A percentile compares a stretch with the other conserved stretches of the same genome.
These are phyloP conservation scores for Tachystola acroxantha DNA, from an alignment of 2,888 invertebrate species.

Conservation along the genomic window DNA sequence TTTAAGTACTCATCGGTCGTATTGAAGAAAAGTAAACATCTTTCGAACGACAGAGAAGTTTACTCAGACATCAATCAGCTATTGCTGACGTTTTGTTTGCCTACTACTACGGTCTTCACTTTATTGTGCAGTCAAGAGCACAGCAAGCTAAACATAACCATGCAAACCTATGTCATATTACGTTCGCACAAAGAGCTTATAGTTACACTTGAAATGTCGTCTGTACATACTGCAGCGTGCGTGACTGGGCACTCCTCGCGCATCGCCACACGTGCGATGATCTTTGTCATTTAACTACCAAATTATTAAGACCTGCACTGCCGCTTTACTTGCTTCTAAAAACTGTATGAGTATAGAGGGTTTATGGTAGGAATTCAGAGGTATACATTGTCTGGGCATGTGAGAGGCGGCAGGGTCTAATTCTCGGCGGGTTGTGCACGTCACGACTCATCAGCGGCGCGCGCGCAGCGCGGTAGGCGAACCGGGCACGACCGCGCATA, in stretches of 20 bases:
- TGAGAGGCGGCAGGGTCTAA: slow-evolving; percentile 42
- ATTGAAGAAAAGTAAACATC: slow-evolving; percentile 1
- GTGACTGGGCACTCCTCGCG: slow-evolving; percentile 48
- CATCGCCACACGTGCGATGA: slow-evolving; percentile 41
- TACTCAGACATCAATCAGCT: slow-evolving; percentile 40
- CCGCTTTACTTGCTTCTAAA: not conserved
- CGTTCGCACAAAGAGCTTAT: too few relatives aligned
- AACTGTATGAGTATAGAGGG: not conserved
- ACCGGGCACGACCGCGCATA: slow-evolving; percentile 59
- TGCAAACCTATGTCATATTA: too few relatives aligned
- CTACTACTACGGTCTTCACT: slow-evolving; percentile 24
- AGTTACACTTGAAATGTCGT: too few relatives aligned
- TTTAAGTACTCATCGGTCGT: not conserved
- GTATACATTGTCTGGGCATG: not conserved
- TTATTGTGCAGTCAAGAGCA: slow-evolving; percentile 26
- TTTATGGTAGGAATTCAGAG: not conserved
- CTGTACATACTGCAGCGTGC: too few relatives aligned
- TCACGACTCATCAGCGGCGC: slow-evolving; percentile 43
- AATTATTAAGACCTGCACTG: slow-evolving; percentile 15
- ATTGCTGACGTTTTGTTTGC: slow-evolving; percentile 26
- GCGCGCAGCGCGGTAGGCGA: slow-evolving; percentile 34
- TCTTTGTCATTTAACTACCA: slow-evolving; percentile 24
- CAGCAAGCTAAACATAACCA: too few relatives aligned
- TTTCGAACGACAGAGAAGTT: slow-evolving; percentile 7
- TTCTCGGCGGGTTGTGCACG: slow-evolving; percentile 41